Base-by-base conservation (phyloP, 92 coral and sea anemone genomes). In the Porites divaricata region DNA sequence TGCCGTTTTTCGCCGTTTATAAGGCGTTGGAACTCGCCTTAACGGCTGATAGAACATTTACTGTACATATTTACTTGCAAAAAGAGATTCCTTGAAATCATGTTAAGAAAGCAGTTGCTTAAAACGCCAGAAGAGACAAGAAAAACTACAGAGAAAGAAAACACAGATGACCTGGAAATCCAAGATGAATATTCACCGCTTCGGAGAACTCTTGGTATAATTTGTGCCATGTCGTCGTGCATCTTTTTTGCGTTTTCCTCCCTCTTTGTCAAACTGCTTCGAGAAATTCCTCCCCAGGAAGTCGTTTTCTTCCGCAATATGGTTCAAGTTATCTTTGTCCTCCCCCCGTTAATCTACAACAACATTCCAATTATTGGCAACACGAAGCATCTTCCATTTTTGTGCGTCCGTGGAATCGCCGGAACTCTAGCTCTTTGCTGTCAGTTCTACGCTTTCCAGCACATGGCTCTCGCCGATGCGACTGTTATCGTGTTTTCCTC, bases 371-470 rank as follows among this genome's bases (percentile, higher is more conserved):
- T 89, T 45, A 35, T 82, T 15, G 90, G 91, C 1, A 84, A 90
- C 50, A 54, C 86, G 8, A 89, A 83, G n/a, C 88, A 89, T 17
- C 83, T 94, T 53, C 88, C 93, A 13, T 94, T 80, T 59, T 73
- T 94, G 88, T 68, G 95, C 54, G 63, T 92, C 59, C 98, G 99
- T 15, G 96, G 96, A 9, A 61, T 89, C 9, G 95, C 98, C 28
- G 98, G 99, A 6, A 86, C 96, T 6, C 70, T 95, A n/a, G 99
- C 99, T 0, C 86, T 96, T 26, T 96, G 99, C 77, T 96, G 95
- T 66, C 99, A 96, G 87, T 96, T 96, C 56, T 96, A 94, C 88
- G 98, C 99, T 6, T 92, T 96, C 16, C 94, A 96, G 73, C 96
- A 85, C 86, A 86, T 96, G 79, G 95, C 99, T 2, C 56, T 96